Conservation (phyloP, 1,140 invertebrate species). For the Stenopsyche tienmushanensis region DNA sequence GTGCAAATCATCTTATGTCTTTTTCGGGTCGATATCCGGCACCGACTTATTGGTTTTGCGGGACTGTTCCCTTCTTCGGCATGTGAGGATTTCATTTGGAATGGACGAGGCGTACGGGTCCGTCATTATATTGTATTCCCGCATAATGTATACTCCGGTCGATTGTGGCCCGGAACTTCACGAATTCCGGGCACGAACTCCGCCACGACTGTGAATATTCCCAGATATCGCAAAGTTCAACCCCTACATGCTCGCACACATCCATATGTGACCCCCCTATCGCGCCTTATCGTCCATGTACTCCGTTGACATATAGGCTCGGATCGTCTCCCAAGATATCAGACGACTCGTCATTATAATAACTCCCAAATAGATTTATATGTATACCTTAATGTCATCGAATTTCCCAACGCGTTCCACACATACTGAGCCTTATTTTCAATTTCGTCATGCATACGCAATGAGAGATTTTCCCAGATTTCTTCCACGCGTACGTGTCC, state of each 20-base stretch:
- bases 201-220: background rate
- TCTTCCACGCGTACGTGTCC: too few species aligned
- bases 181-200: constrained; percentile 19
- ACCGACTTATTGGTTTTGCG: constrained; percentile 19
- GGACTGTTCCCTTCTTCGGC: background rate
- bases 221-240: too few species aligned
- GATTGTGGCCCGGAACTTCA: background rate
- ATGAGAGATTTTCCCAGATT: background rate
- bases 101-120: constrained; percentile 1
- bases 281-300: constrained; percentile 14
- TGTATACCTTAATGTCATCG: background rate
- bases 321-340: background rate
- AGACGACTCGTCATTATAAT: constrained; percentile 1
- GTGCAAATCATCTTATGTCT: constrained; percentile 10
- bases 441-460: background rate
- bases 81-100: constrained; percentile 7
- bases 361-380: constrained; percentile 21
- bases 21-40: constrained; percentile 2
- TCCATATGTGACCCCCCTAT: constrained; percentile 16
- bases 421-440: background rate
- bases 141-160: constrained; percentile 1
- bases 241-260: constrained; percentile 5
- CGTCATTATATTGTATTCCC: constrained; percentile 22
- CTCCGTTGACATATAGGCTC: background rate
- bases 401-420: constrained; percentile 14